Evolutionary conservation across 2,797 vertebrate species (phyloP), one percentile per base, ranked within the genome.

Genomic region (Crax fasciolata): DNA sequence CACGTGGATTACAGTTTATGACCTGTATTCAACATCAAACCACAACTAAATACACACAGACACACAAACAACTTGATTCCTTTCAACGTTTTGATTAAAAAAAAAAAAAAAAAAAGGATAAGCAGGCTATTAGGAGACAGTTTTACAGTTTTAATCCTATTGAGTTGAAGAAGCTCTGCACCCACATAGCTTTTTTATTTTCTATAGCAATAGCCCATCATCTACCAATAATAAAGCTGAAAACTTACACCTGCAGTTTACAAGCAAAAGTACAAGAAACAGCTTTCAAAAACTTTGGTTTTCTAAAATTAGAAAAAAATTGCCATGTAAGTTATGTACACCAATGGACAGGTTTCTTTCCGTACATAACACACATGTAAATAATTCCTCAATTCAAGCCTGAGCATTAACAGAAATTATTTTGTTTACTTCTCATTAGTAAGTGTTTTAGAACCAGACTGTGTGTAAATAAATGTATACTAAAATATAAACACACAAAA

Each of bases 1-100:
- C 66, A 85, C 32, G 39, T 43, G 30, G 75, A 93, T 84, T 80
- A 92, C 23, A 54, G 18, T 78, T 74, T 83, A 86, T 86, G 80
- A 86, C 78, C 52, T 78, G 9, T 78, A 87, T 91, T 95, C 76
- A 21, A 89, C 72, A 78, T 12, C 13, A 32, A 71, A 54, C 1
- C 14, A 90, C n/a, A 57, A 32, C 55, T 44, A 89, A 92, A 92
- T 19, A 71, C 10, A 20, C 20, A 43, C 2, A 5, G 14, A 27
- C 5, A 30, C 9, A 52, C 21, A 24, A n/a, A 61, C 11, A 78
- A 49, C 8, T 23, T 27, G 19, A 48, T 70, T 38, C 67, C 39
- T 16, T 79, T 91, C 71, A 32, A 49, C 39, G 13, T 23, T 27
- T 80, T 70, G 41, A 25, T 16, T 39, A 55, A 2, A 70, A n/a